Evolutionary conservation across 2,113 vertebrate genomes (phyloP), one percentile per base, ranked within the genome.

Genomic region (Cyprinodon brontotheroides): DNA sequence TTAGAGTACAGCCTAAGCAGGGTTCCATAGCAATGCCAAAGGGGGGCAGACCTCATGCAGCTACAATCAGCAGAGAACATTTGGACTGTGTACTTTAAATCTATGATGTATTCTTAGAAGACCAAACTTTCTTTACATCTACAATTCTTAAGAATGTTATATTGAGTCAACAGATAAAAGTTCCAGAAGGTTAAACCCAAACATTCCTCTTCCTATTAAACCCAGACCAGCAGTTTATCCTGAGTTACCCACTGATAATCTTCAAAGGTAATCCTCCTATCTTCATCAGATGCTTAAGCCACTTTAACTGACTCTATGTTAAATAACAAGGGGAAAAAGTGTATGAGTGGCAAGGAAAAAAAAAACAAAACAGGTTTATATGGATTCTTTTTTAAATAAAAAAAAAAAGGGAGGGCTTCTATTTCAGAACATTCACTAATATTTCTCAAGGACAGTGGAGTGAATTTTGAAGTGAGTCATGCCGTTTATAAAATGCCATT

Each of bases 1-100:
- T 72, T 65, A 69, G 69, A 37, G 64, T 61, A 60, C n/a, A 43
- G 39, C 39, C 75, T 73, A 78, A 69, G 22, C 74, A 63, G 12
- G 47, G 60, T 39, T 40, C 11, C 41, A 61, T 0, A 50, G 40
- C 9, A 60, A 65, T 47, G 43, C 59, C 37, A 61, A 45, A 72
- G 65, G 50, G 36, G 20, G 40, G 14, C 66, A 53, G 17, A 47
- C 11, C 10, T 8, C 68, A 29, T 41, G 41, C n/a, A 38, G 53
- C 68, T 41, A 4, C 29, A 38, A 50, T 10, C 3, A 4, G 29
- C 3, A 20, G 22, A 50, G 29, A 37, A 37, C 45, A 15, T 36
- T 37, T 6, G 39, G 11, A 66, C 15, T 37, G 36, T 68, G 8
- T 47, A 2, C 43, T 66, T 66, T 45, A 53, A 53, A 53, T 53